These are phyloP conservation scores for Mormoops blainvillei DNA, from an alignment of 2,113 vertebrate species.

Conservation along the genomic window DNA sequence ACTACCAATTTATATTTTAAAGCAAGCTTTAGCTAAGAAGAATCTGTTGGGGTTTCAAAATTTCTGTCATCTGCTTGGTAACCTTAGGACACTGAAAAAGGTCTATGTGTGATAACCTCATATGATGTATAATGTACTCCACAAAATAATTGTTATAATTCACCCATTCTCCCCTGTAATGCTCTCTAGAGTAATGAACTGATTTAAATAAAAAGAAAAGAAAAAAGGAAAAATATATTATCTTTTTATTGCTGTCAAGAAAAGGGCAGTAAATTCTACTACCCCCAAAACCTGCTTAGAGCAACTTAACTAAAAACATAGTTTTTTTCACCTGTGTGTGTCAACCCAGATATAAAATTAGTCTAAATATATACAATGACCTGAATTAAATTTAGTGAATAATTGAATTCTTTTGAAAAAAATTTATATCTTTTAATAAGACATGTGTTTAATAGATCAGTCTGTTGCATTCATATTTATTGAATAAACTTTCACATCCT, in stretches of 20 bases:
- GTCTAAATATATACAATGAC: neutral
- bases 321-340: neutral
- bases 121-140: neutral
- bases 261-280: neutral
- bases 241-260: neutral
- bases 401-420: neutral
- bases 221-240: neutral
- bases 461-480: neutral
- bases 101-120: neutral
- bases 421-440: neutral
- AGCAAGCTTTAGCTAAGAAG: neutral
- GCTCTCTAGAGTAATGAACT: neutral
- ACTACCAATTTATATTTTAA: neutral
- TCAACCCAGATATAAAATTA: neutral
- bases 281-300: neutral
- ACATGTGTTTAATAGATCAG: neutral
- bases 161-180: neutral
- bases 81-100: neutral
- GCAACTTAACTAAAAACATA: neutral
- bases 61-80: neutral
- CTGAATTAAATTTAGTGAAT: neutral
- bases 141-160: neutral
- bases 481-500: constrained; percentile 36
- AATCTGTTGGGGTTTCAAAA: neutral
- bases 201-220: neutral